Percentiles rank a stretch among this genome's conserved stretches.
phyloP scores from a whole-genome alignment of 2,113 vertebrate species.

The Festucalex cinctus region DNA sequence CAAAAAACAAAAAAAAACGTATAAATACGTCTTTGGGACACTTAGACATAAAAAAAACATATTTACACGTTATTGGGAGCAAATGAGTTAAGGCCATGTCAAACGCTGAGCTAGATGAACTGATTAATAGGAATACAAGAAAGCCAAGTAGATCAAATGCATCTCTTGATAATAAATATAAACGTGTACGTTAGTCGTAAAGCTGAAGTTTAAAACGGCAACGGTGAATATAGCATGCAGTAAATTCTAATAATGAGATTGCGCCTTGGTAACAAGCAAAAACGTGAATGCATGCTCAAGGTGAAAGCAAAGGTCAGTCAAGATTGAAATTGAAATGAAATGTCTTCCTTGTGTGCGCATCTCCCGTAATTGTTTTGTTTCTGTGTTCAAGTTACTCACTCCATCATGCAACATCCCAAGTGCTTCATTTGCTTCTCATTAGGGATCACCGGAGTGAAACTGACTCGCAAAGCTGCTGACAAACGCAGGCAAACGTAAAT shows the following conservation, averaged over 20 bases:
- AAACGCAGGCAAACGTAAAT: not conserved
- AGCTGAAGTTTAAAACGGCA: not conserved
- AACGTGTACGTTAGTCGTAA: not conserved
- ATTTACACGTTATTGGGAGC: no score
- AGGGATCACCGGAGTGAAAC: slow-evolving; percentile 41
- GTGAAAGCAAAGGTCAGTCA: not conserved
- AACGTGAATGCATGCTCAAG: not conserved
- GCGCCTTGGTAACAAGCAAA: not conserved
- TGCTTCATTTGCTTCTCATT: slow-evolving; percentile 55
- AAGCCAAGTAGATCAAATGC: not conserved
- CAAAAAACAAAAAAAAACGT: no score
- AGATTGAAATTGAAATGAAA: not conserved
- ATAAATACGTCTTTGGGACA: no score
- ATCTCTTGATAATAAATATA: no score
- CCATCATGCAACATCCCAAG: slow-evolving; percentile 35
- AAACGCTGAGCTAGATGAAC: not conserved
- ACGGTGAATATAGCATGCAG: not conserved
- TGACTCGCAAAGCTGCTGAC: slow-evolving; percentile 10
- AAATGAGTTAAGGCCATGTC: not conserved
- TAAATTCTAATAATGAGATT: not conserved
- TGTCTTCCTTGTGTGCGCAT: slow-evolving; percentile 1
- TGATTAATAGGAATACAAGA: not conserved
- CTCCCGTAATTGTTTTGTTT: slow-evolving; percentile 27
- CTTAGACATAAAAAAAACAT: no score
- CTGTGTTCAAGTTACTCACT: slow-evolving; percentile 23